Conservation (phyloP, 2,888 invertebrate genomes). For the Pyrrhia umbra region DNA sequence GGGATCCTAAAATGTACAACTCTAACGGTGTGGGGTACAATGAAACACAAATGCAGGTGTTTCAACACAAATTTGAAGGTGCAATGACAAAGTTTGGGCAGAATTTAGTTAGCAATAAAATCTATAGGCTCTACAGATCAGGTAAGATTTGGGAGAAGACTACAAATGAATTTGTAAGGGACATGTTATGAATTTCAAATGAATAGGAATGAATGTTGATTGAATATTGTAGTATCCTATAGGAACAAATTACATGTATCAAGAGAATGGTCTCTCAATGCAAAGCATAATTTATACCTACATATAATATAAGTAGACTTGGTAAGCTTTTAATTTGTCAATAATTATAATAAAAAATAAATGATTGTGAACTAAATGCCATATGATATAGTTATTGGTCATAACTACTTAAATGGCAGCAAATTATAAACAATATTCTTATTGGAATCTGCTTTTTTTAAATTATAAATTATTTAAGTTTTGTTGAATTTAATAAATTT, state of each 20-base stretch:
- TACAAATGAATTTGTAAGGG: slow-evolving; percentile 79
- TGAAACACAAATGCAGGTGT: slow-evolving; percentile 85
- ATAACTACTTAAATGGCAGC: background rate
- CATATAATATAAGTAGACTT: slow-evolving; percentile 11
- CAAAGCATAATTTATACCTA: slow-evolving; percentile 44
- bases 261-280: slow-evolving; percentile 16
- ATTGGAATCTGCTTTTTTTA: slow-evolving; percentile 28
- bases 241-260: background rate
- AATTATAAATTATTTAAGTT: slow-evolving; percentile 19
- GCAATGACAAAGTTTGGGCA: slow-evolving; percentile 88
- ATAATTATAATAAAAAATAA: slow-evolving; percentile 19
- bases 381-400: slow-evolving; percentile 17
- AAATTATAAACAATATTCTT: background rate
- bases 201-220: slow-evolving; percentile 12
- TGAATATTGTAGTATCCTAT: slow-evolving; percentile 10
- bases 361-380: slow-evolving; percentile 24
- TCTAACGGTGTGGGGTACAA: slow-evolving; percentile 80
- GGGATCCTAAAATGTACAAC: slow-evolving; percentile 79
- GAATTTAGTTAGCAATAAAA: slow-evolving; percentile 84
- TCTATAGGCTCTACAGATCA: slow-evolving; percentile 84
- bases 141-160: slow-evolving; percentile 87
- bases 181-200: slow-evolving; percentile 62
- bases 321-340: slow-evolving; percentile 8
- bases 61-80: slow-evolving; percentile 88
- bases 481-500: slow-evolving; percentile 15